phyloP scores from a whole-genome alignment of 2,888 invertebrate genomes.

The Trissolcus brochymenae region DNA sequence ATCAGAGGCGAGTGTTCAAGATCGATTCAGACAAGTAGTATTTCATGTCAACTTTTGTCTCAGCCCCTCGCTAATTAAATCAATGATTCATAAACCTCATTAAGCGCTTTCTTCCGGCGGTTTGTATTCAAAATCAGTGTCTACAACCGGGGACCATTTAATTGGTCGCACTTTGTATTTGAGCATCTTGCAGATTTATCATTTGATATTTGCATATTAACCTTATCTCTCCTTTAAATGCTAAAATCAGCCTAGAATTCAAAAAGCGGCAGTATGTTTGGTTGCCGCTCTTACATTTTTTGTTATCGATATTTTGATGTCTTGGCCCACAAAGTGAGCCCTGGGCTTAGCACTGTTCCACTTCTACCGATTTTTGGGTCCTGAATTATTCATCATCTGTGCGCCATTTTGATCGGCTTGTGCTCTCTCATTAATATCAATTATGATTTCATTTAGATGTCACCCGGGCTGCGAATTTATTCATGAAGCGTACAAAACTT shows the following conservation, averaged over 20 bases:
- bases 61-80: constrained; percentile 43
- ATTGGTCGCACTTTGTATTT: constrained; percentile 38
- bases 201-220: constrained; percentile 49
- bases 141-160: constrained; percentile 18
- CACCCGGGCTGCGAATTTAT: constrained; percentile 37
- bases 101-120: constrained; percentile 18
- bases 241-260: constrained; percentile 51
- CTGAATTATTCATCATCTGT: constrained; percentile 32
- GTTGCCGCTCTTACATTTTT: constrained; percentile 6
- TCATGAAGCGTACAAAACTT: constrained; percentile 24
- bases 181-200: constrained; percentile 32
- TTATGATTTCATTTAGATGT: constrained; percentile 48
- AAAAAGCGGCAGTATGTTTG: no score
- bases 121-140: not conserved
- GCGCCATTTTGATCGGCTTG: not conserved
- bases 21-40: constrained; percentile 33
- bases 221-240: constrained; percentile 26
- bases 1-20: constrained; percentile 35
- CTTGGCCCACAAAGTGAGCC: constrained; percentile 23
- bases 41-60: constrained; percentile 43
- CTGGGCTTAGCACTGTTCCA: constrained; percentile 33
- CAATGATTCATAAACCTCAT: constrained; percentile 45
- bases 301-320: constrained; percentile 32
- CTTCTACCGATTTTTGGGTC: constrained; percentile 43
- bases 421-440: constrained; percentile 36